Conservation (phyloP, 2,797 vertebrate genomes). For the Nannoperca australis region DNA sequence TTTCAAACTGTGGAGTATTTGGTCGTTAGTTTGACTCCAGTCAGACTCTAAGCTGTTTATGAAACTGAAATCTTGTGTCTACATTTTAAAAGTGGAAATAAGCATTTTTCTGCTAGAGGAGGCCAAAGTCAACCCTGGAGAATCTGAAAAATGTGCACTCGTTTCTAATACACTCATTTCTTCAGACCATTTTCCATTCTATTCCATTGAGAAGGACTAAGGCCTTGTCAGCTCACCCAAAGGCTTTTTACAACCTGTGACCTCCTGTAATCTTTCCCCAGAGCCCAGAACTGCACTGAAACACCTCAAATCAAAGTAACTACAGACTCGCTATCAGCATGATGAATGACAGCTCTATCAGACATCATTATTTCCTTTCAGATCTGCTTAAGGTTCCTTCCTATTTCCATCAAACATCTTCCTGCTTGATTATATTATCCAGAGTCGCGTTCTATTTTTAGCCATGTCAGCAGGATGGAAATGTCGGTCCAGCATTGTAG, state of each 20-base stretch:
- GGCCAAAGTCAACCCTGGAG: conserved; percentile 39
- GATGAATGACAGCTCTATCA: background rate
- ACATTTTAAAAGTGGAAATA: conserved; percentile 42
- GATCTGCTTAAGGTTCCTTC: background rate
- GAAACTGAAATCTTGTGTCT: conserved; percentile 8
- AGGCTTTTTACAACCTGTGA: conserved; percentile 9
- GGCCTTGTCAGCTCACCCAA: conserved; percentile 18
- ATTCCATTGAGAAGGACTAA: conserved; percentile 15
- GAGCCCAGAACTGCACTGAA: conserved; percentile 10
- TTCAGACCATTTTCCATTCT: conserved; percentile 37
- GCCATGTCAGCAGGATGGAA: background rate
- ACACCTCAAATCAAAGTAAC: conserved; percentile 12
- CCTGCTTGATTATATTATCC: conserved; percentile 2
- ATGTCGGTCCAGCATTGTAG: background rate
- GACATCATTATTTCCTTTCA: background rate
- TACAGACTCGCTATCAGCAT: background rate
- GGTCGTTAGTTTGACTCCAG: background rate
- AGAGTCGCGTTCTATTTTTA: background rate
- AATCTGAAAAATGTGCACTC: conserved; percentile 53
- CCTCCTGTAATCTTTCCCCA: conserved; percentile 14
- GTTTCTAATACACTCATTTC: conserved; percentile 41
- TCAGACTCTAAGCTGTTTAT: conserved; percentile 11
- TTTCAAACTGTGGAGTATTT: background rate
- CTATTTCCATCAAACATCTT: background rate
- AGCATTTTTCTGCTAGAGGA: conserved; percentile 24